Conservation (phyloP, 2,888 invertebrate genomes). For the Chloromyia formosa region DNA sequence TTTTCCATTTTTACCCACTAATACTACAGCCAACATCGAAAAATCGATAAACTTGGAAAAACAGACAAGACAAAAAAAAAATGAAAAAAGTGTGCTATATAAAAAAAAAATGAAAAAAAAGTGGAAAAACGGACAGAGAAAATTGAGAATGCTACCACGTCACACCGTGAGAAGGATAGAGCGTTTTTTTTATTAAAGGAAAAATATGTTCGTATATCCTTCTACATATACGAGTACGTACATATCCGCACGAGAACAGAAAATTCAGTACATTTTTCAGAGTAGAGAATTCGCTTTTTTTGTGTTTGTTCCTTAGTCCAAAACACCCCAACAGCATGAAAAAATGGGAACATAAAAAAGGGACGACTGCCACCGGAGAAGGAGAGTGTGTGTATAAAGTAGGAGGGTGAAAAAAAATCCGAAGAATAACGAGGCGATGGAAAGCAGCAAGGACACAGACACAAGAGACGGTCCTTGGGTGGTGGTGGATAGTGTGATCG, state of each 20-base stretch:
- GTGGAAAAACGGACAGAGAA: constrained; percentile 8
- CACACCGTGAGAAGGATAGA: no score
- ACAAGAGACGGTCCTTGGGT: no score
- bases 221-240: no score
- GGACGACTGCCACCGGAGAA: background rate
- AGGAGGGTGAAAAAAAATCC: no score
- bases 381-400: no score
- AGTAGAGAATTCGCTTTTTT: constrained; percentile 7
- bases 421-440: no score
- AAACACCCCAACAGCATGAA: constrained; percentile 19
- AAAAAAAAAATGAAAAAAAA: constrained; percentile 29
- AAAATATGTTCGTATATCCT: no score
- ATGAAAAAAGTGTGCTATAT: constrained; percentile 29
- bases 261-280: constrained; percentile 9
- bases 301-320: constrained; percentile 19
- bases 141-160: no score
- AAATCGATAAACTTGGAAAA: constrained; percentile 25
- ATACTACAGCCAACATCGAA: constrained; percentile 21
- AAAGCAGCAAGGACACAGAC: no score
- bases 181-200: no score
- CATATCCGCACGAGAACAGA: constrained; percentile 20
- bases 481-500: no score
- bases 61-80: constrained; percentile 20
- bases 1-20: constrained; percentile 8
- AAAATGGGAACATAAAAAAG: background rate